A percentile compares a stretch with the other conserved stretches of the same genome.
Evolutionary conservation across 1,140 invertebrate species (phyloP).

Genomic region (Trichogramma pretiosum): DNA sequence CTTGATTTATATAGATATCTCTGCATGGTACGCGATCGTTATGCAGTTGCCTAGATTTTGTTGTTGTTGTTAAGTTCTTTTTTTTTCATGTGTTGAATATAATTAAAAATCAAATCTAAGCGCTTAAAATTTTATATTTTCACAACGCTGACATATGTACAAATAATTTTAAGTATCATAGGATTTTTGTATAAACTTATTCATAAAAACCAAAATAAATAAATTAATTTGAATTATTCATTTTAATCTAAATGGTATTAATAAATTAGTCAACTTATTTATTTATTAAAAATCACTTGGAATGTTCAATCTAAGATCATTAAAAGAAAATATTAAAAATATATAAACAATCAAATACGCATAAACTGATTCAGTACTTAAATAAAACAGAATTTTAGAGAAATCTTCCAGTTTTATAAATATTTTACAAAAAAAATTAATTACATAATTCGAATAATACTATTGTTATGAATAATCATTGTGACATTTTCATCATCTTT

Average conservation of each 20-base stretch:
- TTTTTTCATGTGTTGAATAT: conserved; percentile 23
- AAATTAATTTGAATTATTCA: not conserved
- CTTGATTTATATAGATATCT: conserved; percentile 10
- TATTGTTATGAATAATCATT: conserved; percentile 32
- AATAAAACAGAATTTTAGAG: conserved; percentile 13
- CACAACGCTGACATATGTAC: conserved; percentile 32
- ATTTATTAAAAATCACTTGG: conserved; percentile 12
- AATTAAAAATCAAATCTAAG: conserved; percentile 22
- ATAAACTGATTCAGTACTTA: not conserved
- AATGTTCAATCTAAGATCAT: conserved; percentile 3
- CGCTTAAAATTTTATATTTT: conserved; percentile 22
- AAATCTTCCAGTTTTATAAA: conserved; percentile 15
- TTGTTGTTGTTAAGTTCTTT: conserved; percentile 17
- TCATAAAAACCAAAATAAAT: conserved; percentile 10
- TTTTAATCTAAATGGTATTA: not conserved
- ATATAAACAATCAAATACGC: conserved; percentile 1
- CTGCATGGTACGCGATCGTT: conserved; percentile 12
- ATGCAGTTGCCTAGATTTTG: conserved; percentile 9
- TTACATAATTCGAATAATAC: conserved; percentile 27
- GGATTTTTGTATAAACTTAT: conserved; percentile 17
- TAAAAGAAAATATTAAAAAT: conserved; percentile 12
- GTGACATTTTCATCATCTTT: conserved; percentile 43
- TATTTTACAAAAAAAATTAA: conserved; percentile 17
- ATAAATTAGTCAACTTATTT: conserved; percentile 6
- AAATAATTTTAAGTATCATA: conserved; percentile 29